Conservation (phyloP, 2,113 vertebrate species). For the Alosa alosa region DNA sequence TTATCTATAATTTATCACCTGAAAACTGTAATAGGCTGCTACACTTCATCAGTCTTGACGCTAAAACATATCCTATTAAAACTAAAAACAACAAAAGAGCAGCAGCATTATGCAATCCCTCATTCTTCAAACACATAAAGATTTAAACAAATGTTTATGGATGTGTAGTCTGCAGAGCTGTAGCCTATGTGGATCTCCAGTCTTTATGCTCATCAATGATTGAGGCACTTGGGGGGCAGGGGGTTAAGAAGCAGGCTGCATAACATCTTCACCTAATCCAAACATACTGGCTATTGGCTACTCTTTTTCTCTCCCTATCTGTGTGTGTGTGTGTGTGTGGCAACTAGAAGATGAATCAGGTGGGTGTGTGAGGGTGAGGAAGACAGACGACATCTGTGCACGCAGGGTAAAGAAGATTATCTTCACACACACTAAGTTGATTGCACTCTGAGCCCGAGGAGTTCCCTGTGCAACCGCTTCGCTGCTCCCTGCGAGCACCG, state of each 20-base stretch:
- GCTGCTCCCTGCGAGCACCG: background rate
- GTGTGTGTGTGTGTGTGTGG: background rate
- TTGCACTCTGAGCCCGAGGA: constrained; percentile 30
- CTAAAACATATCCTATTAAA: no score
- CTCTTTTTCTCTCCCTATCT: background rate
- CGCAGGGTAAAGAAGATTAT: constrained; percentile 40
- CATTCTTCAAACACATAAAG: background rate
- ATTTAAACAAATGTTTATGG: background rate
- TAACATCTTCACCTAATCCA: background rate
- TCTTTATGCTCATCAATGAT: background rate
- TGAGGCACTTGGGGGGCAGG: background rate
- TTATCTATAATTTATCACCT: background rate
- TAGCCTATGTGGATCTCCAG: background rate
- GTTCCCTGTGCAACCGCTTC: background rate
- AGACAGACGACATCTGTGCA: constrained; percentile 36
- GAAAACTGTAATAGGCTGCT: background rate
- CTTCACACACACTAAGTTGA: constrained; percentile 36
- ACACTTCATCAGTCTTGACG: background rate
- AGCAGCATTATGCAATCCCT: background rate
- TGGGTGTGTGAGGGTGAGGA: background rate
- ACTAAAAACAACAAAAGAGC: background rate
- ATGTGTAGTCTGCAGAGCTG: background rate
- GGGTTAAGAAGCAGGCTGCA: background rate
- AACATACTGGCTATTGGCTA: background rate
- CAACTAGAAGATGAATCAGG: background rate